These are phyloP conservation scores for Drosophila meridiana DNA, from an alignment of 2,888 invertebrate genomes.

Conservation along the genomic window DNA sequence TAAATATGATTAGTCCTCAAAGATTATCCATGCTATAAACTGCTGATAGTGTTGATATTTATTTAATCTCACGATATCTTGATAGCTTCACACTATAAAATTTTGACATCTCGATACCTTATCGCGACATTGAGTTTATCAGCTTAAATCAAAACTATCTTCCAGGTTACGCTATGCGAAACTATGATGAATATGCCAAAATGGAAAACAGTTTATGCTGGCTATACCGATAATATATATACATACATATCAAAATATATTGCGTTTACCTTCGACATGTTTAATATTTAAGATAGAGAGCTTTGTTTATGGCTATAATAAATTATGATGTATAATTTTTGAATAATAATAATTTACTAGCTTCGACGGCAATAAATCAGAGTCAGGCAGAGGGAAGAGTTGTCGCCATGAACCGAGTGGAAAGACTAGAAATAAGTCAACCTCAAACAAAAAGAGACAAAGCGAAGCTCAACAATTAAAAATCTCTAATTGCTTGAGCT, in stretches of 20 bases:
- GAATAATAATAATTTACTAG: background rate
- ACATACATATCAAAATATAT: background rate
- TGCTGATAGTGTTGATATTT: background rate
- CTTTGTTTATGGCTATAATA: background rate
- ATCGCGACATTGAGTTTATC: background rate
- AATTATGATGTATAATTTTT: background rate
- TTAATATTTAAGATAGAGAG: background rate
- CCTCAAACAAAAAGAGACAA: slow-evolving; percentile 2
- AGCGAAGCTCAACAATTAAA: background rate
- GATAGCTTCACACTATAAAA: too few relatives aligned
- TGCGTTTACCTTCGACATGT: background rate
- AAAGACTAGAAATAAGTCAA: background rate
- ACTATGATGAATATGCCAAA: background rate
- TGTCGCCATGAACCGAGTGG: background rate
- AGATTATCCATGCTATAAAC: background rate
- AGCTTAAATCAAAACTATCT: background rate
- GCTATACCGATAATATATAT: background rate
- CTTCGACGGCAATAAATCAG: background rate
- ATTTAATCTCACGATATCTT: background rate
- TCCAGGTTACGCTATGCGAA: too few relatives aligned
- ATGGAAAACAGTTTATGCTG: too few relatives aligned
- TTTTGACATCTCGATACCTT: background rate
- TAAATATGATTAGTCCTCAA: background rate
- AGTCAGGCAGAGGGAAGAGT: background rate
- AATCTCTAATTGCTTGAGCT: slow-evolving; percentile 24